Conservation (phyloP, 2,888 invertebrate species). For the Allacma fusca region DNA sequence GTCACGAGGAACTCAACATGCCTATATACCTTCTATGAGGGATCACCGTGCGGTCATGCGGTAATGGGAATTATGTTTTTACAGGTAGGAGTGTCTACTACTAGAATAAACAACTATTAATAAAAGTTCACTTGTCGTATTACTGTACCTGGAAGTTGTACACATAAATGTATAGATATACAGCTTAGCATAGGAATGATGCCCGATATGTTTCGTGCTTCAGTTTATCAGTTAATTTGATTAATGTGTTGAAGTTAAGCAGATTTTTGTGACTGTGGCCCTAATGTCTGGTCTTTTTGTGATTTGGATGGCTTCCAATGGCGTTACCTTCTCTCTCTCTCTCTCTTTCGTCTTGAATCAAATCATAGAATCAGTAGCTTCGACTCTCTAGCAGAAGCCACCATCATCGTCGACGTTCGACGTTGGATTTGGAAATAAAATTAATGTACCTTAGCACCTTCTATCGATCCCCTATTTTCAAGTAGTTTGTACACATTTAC, state of each 20-base stretch:
- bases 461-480: conserved; percentile 28
- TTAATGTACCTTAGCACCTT: conserved; percentile 22
- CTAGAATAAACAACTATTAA: not conserved
- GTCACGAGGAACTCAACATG: too few species aligned
- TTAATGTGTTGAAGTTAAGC: conserved; percentile 46
- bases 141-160: not conserved
- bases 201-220: conserved; percentile 3
- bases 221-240: conserved; percentile 43
- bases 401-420: conserved; percentile 24
- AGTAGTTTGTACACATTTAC: not conserved
- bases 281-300: conserved; percentile 25
- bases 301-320: conserved; percentile 35
- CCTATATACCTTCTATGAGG: not conserved
- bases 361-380: conserved; percentile 17
- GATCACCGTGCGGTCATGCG: not conserved
- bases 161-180: not conserved
- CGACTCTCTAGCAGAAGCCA: conserved; percentile 14
- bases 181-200: not conserved
- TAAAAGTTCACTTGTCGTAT: not conserved
- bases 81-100: not conserved
- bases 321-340: conserved; percentile 29
- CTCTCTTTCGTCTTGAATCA: conserved; percentile 11
- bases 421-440: conserved; percentile 35
- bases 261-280: conserved; percentile 41
- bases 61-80: not conserved